Evolutionary conservation across 1,140 invertebrate species (phyloP).

Genomic region (Sarcophaga peregrina): DNA sequence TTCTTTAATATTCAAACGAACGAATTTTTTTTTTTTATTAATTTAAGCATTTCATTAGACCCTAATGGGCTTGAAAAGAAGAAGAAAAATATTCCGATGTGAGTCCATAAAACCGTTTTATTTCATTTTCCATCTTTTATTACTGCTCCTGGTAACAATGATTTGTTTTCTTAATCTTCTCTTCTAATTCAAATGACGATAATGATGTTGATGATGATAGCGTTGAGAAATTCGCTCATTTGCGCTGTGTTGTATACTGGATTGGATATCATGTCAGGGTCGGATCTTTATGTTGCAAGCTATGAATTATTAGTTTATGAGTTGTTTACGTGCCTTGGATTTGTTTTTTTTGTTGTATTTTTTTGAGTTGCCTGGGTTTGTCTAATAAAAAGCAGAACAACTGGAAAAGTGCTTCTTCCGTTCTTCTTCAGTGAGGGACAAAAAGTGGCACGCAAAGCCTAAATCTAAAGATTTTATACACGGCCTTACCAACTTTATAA

Average conservation of each 20-base stretch:
- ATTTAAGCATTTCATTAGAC: no score
- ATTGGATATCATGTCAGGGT: conserved; percentile 28
- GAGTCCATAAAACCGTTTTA: not conserved
- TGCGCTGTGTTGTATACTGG: conserved; percentile 6
- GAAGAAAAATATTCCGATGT: not conserved
- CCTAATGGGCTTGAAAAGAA: no score
- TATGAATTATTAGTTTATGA: conserved; percentile 31
- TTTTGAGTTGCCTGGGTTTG: not conserved
- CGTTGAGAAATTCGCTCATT: not conserved
- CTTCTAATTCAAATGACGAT: not conserved
- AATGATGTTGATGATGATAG: not conserved
- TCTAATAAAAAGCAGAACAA: not conserved
- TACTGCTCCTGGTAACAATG: not conserved
- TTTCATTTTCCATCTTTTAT: not conserved
- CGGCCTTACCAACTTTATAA: no score
- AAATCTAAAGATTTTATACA: not conserved
- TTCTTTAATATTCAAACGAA: conserved; percentile 11
- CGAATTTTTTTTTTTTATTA: conserved; percentile 11
- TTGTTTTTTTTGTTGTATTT: not conserved
- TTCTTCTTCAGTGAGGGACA: not conserved
- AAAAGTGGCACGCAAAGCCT: not conserved
- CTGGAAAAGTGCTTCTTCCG: not conserved
- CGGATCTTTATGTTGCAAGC: conserved; percentile 4
- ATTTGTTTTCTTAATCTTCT: not conserved
- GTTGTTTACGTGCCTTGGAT: conserved; percentile 18